Percentiles rank a stretch among this genome's conserved stretches.
Evolutionary conservation across 2,797 vertebrate species (phyloP).

Genomic region (Chelmon rostratus): DNA sequence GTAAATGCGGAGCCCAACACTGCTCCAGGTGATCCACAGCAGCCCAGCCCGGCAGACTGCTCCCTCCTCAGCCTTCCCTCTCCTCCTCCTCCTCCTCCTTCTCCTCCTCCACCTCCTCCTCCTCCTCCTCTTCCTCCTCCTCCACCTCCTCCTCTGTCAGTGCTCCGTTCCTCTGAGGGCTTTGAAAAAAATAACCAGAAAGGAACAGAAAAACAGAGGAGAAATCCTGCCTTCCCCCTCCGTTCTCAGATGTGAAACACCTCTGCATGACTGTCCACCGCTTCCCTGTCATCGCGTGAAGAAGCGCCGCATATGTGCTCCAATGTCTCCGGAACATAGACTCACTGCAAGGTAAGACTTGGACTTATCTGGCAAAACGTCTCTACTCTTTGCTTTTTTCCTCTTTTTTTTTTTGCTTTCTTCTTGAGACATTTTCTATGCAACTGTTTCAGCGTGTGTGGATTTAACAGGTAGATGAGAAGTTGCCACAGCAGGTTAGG

Average conservation of each 20-base stretch:
- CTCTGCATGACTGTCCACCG: conserved; percentile 76
- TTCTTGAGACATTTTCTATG: conserved; percentile 25
- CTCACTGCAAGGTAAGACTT: conserved; percentile 81
- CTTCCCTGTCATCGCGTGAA: conserved; percentile 82
- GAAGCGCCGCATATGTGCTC: conserved; percentile 81
- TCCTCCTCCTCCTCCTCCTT: conserved; percentile 72
- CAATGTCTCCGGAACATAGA: conserved; percentile 85
- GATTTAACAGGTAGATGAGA: conserved; percentile 82
- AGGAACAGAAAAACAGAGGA: conserved; percentile 70
- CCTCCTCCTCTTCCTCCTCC: conserved; percentile 44
- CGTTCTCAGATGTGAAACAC: conserved; percentile 76
- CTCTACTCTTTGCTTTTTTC: conserved; percentile 14
- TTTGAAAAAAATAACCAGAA: conserved; percentile 73
- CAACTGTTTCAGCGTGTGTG: conserved; percentile 42
- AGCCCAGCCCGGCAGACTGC: conserved; percentile 83
- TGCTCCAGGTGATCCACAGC: conserved; percentile 85
- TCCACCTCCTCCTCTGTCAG: conserved; percentile 64
- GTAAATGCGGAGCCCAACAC: conserved; percentile 85
- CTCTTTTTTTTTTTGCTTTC: conserved; percentile 15
- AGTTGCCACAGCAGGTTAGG: conserved; percentile 73
- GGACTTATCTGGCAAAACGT: conserved; percentile 36
- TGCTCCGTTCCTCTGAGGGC: conserved; percentile 73
- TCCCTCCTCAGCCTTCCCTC: conserved; percentile 81
- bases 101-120: conserved; percentile 48
- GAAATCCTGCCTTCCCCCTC: conserved; percentile 64